A percentile compares a stretch with the other conserved stretches of the same genome.
Conservation (phyloP, 2,797 vertebrate species). For the Hydrophis major region DNA sequence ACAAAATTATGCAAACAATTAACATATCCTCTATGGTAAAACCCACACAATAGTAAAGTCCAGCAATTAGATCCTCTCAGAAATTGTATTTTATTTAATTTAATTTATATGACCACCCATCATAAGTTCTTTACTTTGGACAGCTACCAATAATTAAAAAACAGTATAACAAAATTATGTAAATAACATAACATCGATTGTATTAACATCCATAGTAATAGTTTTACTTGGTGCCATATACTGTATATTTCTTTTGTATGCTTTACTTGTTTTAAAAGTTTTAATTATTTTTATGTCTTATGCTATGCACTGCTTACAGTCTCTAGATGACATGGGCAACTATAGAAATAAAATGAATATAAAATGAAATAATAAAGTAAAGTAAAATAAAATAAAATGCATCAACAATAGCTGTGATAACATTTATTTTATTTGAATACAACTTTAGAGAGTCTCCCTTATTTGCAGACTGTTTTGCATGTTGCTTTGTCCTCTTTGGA, state of each 20-base stretch:
- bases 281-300: background rate
- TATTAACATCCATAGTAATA: background rate
- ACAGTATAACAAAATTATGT: background rate
- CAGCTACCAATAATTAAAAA: background rate
- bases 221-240: background rate
- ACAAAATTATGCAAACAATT: background rate
- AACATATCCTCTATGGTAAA: background rate
- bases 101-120: background rate
- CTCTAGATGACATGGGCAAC: background rate
- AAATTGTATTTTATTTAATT: background rate
- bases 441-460: background rate
- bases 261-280: background rate
- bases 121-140: background rate
- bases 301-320: background rate
- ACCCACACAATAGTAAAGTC: background rate
- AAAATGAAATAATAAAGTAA: background rate
- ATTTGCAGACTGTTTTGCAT: background rate
- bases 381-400: background rate
- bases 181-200: background rate
- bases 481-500: background rate
- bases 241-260: background rate
- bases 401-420: background rate
- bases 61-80: background rate
- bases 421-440: background rate
- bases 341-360: background rate